Evolutionary conservation across 2,797 vertebrate species (phyloP), one percentile per base, ranked within the genome.

Genomic region (Parauchenoglanis punctatus): DNA sequence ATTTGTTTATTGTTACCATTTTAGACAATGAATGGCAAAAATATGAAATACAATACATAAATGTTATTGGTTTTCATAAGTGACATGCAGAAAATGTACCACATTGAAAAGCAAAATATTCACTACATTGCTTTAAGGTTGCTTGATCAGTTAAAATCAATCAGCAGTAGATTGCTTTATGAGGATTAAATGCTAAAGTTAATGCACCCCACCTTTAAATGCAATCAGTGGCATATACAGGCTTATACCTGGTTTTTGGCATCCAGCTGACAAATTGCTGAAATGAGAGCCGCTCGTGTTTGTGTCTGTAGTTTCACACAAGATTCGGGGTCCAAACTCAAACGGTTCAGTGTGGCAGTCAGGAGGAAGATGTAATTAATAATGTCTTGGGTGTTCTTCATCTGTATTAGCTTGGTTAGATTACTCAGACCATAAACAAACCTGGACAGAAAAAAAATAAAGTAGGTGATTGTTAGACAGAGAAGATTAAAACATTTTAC

Each of bases 311-410:
- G 87, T 0, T 86, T 89, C 31, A 89, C 89, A 18, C 90, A 90
- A 25, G 89, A 89, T 10, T 87, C 68, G 0, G 82, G 12, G 35
- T 96, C 94, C 86, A 80, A 77, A 86, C 93, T 93, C 91, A 97
- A 92, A 85, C 94, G 94, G 89, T 95, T 95, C 84, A 97, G 91
- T 56, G 95, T 90, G 17, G 56, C 18, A 31, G 93, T 91, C 80
- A 96, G 87, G 85, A 97, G 88, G 31, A 90, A 87, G 67, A 97
- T 20, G 44, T 96, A 96, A 92, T 96, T 97, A 81, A 92, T 91
- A 44, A 94, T 91, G 90, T 97, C 96, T 6, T 40, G 40, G 2
- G 78, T 85, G 91, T 94, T 96, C 23, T 95, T 95, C 56, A 94
- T 92, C 73, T 85, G 91, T 89, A 94, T 85, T 67, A 97, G 90